phyloP scores from a whole-genome alignment of 2,113 vertebrate genomes.

The Nanorana parkeri region DNA sequence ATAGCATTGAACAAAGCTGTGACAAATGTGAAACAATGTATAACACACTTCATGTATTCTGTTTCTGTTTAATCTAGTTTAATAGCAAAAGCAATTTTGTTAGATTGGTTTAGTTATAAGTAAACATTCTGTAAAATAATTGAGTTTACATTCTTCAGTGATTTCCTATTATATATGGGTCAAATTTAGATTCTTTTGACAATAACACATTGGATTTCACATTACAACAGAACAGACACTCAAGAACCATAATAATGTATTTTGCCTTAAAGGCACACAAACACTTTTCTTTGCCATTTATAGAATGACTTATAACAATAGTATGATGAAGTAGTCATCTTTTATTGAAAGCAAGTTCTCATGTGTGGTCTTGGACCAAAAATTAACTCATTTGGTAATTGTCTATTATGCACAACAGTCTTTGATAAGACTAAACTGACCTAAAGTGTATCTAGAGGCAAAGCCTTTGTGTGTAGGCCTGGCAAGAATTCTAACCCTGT shows the following conservation, averaged over 20 bases:
- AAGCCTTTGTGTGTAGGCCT: too few species aligned
- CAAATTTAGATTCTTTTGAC: constrained; percentile 63
- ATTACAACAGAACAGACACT: constrained; percentile 54
- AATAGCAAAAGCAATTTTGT: constrained; percentile 55
- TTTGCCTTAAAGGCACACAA: constrained; percentile 2
- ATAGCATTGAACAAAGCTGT: constrained; percentile 46
- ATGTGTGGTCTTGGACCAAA: too few species aligned
- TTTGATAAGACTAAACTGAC: too few species aligned
- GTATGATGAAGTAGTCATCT: too few species aligned
- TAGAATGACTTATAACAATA: too few species aligned
- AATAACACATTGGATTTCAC: constrained; percentile 63
- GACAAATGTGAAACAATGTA: constrained; percentile 33
- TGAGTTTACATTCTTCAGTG: constrained; percentile 59
- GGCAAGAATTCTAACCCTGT: too few species aligned
- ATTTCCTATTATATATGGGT: constrained; percentile 63
- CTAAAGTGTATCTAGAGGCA: too few species aligned
- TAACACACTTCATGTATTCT: constrained; percentile 53
- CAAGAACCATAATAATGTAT: not conserved
- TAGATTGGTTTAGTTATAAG: constrained; percentile 56
- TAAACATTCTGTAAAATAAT: constrained; percentile 57
- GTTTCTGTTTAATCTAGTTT: constrained; percentile 58
- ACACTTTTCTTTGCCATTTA: not conserved
- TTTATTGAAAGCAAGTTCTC: too few species aligned
- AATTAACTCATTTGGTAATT: too few species aligned
- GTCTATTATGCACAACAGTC: too few species aligned